These are phyloP conservation scores for Elymnias hypermnestra DNA, from an alignment of 1,140 invertebrate genomes.

Conservation along the genomic window DNA sequence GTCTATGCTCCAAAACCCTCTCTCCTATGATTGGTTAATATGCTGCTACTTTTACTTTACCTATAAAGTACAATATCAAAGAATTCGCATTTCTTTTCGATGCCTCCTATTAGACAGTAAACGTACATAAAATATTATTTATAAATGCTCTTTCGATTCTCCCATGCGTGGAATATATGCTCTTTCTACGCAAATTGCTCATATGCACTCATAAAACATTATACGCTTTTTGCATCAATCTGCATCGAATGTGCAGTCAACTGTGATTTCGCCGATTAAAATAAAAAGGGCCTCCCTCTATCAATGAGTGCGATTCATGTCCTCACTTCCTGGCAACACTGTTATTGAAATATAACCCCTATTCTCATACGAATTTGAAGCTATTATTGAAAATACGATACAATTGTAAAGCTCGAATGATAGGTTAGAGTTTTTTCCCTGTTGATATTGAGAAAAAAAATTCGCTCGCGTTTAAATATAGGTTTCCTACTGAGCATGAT, in stretches of 20 bases:
- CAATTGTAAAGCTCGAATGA: background rate
- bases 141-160: background rate
- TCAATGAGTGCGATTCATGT: constrained; percentile 7
- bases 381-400: background rate
- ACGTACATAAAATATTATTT: too few species aligned
- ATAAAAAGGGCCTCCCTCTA: constrained; percentile 12
- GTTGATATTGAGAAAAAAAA: background rate
- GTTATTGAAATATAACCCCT: background rate
- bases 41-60: too few species aligned
- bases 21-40: too few species aligned
- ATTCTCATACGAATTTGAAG: background rate
- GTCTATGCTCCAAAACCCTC: too few species aligned
- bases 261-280: constrained; percentile 17
- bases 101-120: too few species aligned
- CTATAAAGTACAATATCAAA: too few species aligned
- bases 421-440: background rate
- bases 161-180: background rate
- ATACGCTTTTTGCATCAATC: constrained; percentile 5
- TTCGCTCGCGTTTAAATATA: background rate
- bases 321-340: constrained; percentile 1
- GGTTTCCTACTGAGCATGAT: background rate
- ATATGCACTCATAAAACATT: constrained; percentile 2
- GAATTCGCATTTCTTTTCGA: too few species aligned
- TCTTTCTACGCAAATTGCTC: background rate
- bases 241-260: constrained; percentile 9